Base-by-base conservation (phyloP, 2,888 invertebrate species). In the Cheilosia vernalis region DNA sequence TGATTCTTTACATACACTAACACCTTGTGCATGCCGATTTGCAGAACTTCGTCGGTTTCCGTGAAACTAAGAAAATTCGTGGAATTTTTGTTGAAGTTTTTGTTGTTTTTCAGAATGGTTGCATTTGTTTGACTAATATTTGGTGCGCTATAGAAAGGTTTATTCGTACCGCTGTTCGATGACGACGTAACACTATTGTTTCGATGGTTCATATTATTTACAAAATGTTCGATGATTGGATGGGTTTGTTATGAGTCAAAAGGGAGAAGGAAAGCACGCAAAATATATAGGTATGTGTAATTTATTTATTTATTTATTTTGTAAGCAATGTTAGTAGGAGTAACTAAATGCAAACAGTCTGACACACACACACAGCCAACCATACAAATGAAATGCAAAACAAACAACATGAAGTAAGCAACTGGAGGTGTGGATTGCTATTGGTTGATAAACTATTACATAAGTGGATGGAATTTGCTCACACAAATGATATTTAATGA, bases 1-100 rank as follows among this genome's bases (percentile, higher is more conserved):
- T 98, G 97, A 89, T 96, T 95, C 89, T 96, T 97, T 47, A 98
- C 94, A 89, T 96, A 95, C 90, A 97, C 97, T 76, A 98, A 93
- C 77, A 98, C 97, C 93, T 97, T 97, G 92, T 97, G 97, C 96
- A 97, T 96, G 63, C 97, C 97, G 72, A 96, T 97, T 90, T 96
- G 95, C 76, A 97, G 93, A 89, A 97, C 97, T 90, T 97, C 97
- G 88, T 96, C 96, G 56, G 95, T 95, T 93, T 96, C 95, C 89
- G 95, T 94, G 91, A 96, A 96, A 91, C 96, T 96, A 92, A 88
- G 93, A 92, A 91, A 90, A 91, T 90, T 90, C 89, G 90, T 89
- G 89, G 90, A 89, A 88, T 89, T 90, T 89, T 89, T 89, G 90
- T 89, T 90, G 89, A 90, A 79, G 87, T 73, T 85, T 85, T 81